Evolutionary conservation across 2,797 vertebrate genomes (phyloP), one percentile per base, ranked within the genome.

Genomic region (Calcarius lapponicus): DNA sequence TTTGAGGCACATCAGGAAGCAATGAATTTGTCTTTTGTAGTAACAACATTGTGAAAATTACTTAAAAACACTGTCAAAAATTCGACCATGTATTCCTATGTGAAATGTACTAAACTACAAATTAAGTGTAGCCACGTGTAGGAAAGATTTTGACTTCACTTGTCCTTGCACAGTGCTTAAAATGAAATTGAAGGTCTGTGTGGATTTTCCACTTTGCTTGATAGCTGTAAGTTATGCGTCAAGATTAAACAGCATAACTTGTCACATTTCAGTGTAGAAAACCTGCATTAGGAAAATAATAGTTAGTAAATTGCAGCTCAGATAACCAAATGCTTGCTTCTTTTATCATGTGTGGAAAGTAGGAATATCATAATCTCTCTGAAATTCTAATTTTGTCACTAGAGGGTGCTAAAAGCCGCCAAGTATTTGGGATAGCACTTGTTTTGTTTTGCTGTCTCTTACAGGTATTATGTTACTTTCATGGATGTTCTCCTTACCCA

Each of bases 361-460:
- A 28, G 29, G 40, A 56, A 10, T 10, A 7, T 61, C 26, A 8
- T 2, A 4, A 24, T 57, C 34, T n/a, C 36, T 3, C 0, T 66
- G 32, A 32, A 66, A 29, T 81, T 38, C 18, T 50, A 6, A 5
- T 18, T 61, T 53, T 60, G 71, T 88, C 95, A 67, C 73, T 90
- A 96, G 96, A 94, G 88, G 95, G 96, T 84, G 92, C 90, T 86
- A 32, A 86, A 94, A 82, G 38, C 64, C 57, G 0, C 12, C 14
- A 60, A 91, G 11, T 70, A 4, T n/a, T 67, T 42, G 24, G 12
- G 14, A 4, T 5, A 34, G 43, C 12, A 2, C 32, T 81, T 42
- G 10, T 10, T 82, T 57, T 21, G 10, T 24, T 80, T 67, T 67
- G 15, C 48, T 45, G 13, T 57, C 26, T 45, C 26, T 54, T 54